phyloP scores from a whole-genome alignment of 30 jellyfish, hydroid and myxozoan species.

The Clytia hemisphaerica region DNA sequence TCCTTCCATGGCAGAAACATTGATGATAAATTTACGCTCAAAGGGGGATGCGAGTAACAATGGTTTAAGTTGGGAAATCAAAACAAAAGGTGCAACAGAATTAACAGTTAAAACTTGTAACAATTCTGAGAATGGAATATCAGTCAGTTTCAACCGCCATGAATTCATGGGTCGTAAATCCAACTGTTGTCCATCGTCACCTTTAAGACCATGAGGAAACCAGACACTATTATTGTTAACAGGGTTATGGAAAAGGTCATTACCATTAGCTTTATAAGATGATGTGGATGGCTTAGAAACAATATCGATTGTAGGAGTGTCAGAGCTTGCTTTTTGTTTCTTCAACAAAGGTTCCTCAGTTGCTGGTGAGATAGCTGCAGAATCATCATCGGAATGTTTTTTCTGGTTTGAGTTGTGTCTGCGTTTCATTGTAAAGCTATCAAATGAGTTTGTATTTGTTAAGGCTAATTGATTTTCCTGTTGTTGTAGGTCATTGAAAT shows the following conservation, averaged over 20 bases:
- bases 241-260: background rate
- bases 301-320: background rate
- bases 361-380: background rate
- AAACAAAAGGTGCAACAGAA: constrained; percentile 38
- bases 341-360: background rate
- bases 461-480: background rate
- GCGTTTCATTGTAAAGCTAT: no score
- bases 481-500: constrained; percentile 1
- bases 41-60: constrained; percentile 18
- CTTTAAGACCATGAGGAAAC: constrained; percentile 19
- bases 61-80: constrained; percentile 15
- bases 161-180: constrained; percentile 31
- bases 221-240: background rate
- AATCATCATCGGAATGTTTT: background rate
- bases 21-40: constrained; percentile 23
- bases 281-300: background rate
- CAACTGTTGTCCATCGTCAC: constrained; percentile 36
- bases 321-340: background rate
- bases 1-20: constrained; percentile 62
- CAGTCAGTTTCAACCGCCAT: constrained; percentile 26
- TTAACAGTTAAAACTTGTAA: constrained; percentile 35
- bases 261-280: background rate
- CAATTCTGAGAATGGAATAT: constrained; percentile 37
- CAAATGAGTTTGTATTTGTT: no score
- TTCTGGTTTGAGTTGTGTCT: constrained; percentile 3